Evolutionary conservation across 2,797 vertebrate species (phyloP).

Genomic region (Anisognathus igniventris): DNA sequence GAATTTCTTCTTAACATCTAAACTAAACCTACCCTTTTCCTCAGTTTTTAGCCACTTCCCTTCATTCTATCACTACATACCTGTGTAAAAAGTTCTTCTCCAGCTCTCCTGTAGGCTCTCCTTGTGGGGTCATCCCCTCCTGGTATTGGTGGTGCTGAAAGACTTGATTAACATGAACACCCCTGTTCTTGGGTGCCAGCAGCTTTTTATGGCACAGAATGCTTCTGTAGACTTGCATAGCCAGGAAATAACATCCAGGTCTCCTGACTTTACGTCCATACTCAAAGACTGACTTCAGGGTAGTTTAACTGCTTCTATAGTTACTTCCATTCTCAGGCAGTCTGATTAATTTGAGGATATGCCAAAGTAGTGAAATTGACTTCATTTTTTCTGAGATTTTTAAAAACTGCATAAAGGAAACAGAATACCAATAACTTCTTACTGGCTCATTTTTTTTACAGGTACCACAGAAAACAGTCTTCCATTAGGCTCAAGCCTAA

Average conservation of each 20-base stretch:
- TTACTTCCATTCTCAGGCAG: neutral
- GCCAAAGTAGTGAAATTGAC: neutral
- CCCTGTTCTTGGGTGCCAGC: neutral
- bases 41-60: neutral
- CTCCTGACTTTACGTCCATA: neutral
- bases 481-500: neutral
- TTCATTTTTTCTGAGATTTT: neutral
- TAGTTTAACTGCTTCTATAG: neutral
- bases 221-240: neutral
- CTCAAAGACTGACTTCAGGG: neutral
- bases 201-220: slow-evolving; percentile 5
- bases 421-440: neutral
- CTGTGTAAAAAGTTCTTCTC: neutral
- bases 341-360: neutral
- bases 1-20: neutral
- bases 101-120: neutral
- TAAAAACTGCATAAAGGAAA: neutral
- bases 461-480: neutral
- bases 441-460: neutral
- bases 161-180: neutral
- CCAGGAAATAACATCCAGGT: neutral
- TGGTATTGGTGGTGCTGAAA: neutral
- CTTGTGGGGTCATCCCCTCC: neutral
- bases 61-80: neutral
- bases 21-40: neutral